Conservation (phyloP, 2,113 vertebrate genomes). For the Tichodroma muraria region DNA sequence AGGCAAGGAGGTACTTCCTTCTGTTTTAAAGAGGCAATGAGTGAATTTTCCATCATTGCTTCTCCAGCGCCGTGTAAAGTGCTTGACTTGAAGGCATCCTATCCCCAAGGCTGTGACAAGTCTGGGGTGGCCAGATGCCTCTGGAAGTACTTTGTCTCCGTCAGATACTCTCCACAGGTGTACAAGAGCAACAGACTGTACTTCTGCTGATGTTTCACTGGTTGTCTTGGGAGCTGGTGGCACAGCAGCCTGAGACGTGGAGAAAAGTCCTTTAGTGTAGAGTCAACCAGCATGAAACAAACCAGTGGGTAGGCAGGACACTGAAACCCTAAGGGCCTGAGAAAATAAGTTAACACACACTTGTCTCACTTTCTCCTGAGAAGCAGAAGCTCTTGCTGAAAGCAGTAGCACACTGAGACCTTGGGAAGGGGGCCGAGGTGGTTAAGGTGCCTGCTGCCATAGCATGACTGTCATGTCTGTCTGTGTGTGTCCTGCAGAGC, state of each 20-base stretch:
- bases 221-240: background rate
- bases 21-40: background rate
- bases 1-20: background rate
- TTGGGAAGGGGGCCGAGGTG: background rate
- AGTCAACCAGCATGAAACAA: background rate
- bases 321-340: background rate
- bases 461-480: accelerated
- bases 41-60: background rate
- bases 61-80: background rate
- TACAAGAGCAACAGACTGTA: background rate
- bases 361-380: background rate
- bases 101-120: background rate
- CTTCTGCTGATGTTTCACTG: background rate
- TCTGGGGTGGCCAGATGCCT: background rate
- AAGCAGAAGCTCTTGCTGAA: background rate
- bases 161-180: background rate
- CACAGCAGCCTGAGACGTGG: background rate
- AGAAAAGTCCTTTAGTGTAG: background rate
- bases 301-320: background rate
- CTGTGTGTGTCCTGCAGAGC: background rate
- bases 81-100: background rate
- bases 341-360: background rate
- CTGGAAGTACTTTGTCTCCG: background rate
- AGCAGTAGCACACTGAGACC: background rate
- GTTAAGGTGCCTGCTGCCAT: background rate